phyloP scores from a whole-genome alignment of 2,113 vertebrate genomes.

The Saccopteryx bilineata region DNA sequence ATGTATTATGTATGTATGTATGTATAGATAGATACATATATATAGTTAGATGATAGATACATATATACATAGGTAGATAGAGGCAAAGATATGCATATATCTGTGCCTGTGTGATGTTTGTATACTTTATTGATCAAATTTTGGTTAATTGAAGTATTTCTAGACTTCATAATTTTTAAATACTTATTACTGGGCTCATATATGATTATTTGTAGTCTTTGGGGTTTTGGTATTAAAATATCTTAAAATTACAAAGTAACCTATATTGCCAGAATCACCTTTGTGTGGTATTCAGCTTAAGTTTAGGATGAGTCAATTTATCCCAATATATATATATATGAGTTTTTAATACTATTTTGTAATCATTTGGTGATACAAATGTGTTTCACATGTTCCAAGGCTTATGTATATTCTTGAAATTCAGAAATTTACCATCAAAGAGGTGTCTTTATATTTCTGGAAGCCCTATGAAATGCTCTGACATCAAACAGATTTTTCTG shows the following conservation, averaged over 20 bases:
- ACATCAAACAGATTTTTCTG: background rate
- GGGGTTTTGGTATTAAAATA: background rate
- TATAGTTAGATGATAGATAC: background rate
- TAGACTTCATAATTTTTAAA: slow-evolving; percentile 22
- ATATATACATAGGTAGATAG: background rate
- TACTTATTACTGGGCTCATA: background rate
- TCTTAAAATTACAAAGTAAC: slow-evolving; percentile 22
- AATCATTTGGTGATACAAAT: background rate
- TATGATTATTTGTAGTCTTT: background rate
- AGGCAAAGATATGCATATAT: background rate
- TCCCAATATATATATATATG: background rate
- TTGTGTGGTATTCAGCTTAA: background rate
- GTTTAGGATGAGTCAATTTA: background rate
- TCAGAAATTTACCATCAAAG: slow-evolving; percentile 14
- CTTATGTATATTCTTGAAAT: background rate
- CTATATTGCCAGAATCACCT: background rate
- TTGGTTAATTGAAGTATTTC: slow-evolving; percentile 33
- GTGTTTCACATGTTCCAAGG: background rate
- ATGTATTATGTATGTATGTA: background rate
- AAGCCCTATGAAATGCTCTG: background rate
- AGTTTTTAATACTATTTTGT: background rate
- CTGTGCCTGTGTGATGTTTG: background rate
- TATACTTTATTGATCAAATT: background rate
- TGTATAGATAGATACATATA: background rate
- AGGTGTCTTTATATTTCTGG: background rate